Evolutionary conservation across 2,113 vertebrate genomes (phyloP).

Genomic region (human (Homo sapiens)): DNA sequence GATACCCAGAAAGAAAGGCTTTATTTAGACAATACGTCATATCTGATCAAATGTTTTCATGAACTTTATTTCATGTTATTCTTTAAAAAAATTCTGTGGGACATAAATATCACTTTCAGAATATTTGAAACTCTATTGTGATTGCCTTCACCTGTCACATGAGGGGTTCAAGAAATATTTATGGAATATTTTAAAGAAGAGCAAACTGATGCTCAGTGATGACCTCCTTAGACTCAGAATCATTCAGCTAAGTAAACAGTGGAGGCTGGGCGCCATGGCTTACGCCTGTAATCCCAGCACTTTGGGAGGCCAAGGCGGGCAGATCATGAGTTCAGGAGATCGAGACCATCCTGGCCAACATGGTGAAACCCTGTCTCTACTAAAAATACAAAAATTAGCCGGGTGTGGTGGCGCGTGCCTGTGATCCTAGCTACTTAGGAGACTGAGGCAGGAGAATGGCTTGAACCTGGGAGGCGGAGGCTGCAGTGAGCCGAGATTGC

Average conservation of each 20-base stretch:
- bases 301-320: no score
- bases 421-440: no score
- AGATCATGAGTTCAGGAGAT: no score
- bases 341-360: no score
- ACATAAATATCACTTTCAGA: not conserved
- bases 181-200: not conserved
- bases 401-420: no score
- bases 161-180: not conserved
- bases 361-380: no score
- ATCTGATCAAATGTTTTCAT: slow-evolving; percentile 6
- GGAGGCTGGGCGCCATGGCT: not conserved
- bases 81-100: not conserved
- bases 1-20: not conserved
- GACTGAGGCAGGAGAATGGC: no score
- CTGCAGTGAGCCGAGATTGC: no score
- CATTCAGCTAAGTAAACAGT: not conserved
- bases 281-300: no score
- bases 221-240: not conserved
- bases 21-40: slow-evolving; percentile 12
- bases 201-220: not conserved
- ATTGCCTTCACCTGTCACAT: not conserved
- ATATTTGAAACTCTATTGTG: not conserved
- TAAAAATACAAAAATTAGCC: no score
- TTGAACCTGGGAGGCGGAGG: no score
- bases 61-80: slow-evolving; percentile 30